These are phyloP conservation scores for Drosophila neoperkinsi DNA, from an alignment of 2,888 invertebrate species.

Conservation along the genomic window DNA sequence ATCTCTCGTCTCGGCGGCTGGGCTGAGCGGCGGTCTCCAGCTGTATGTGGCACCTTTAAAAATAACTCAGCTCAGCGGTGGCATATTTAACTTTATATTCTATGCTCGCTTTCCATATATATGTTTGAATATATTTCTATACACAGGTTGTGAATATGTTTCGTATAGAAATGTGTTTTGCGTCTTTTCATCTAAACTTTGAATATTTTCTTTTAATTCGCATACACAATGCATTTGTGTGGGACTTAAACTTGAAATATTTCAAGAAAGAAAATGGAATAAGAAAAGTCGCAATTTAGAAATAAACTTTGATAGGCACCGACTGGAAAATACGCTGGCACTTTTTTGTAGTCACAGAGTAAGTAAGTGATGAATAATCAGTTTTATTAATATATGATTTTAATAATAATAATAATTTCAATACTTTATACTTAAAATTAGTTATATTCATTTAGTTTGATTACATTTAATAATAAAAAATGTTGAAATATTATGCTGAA, in stretches of 20 bases:
- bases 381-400: not conserved
- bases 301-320: not conserved
- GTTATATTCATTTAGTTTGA: not conserved
- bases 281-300: not conserved
- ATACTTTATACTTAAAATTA: not conserved
- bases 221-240: slow-evolving; percentile 31
- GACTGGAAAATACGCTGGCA: not conserved
- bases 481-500: not conserved
- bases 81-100: slow-evolving; percentile 6
- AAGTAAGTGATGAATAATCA: not conserved
- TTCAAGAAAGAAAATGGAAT: not conserved
- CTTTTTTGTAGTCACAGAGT: not conserved
- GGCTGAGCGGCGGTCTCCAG: not conserved
- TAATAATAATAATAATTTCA: not conserved
- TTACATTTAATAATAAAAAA: not conserved
- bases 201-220: slow-evolving; percentile 10
- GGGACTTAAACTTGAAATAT: slow-evolving; percentile 42
- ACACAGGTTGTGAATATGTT: not conserved
- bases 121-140: not conserved
- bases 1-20: not conserved
- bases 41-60: slow-evolving; percentile 13
- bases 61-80: slow-evolving; percentile 14
- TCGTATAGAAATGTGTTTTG: not conserved
- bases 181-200: slow-evolving; percentile 4
- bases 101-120: not conserved